phyloP scores from a whole-genome alignment of 2,113 vertebrate species.

The Syngnathus floridae region DNA sequence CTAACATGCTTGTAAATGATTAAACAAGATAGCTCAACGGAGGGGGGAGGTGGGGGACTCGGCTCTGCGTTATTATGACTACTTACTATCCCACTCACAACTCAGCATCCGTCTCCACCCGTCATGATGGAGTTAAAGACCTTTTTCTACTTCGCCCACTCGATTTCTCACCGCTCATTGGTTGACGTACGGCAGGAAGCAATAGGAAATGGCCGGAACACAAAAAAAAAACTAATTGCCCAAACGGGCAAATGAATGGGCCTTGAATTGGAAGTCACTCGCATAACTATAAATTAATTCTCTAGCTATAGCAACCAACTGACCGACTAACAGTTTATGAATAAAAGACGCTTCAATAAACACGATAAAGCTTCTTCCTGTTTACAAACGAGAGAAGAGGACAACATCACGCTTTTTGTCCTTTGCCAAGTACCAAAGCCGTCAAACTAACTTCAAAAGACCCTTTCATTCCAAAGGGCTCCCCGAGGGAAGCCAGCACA shows the following conservation, averaged over 20 bases:
- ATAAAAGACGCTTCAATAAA: background rate
- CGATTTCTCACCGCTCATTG: constrained; percentile 24
- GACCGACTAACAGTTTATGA: background rate
- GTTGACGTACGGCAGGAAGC: constrained; percentile 26
- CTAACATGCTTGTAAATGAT: constrained; percentile 35
- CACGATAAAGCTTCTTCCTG: background rate
- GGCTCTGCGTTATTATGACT: constrained; percentile 18
- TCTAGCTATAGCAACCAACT: background rate
- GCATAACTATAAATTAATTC: constrained; percentile 26
- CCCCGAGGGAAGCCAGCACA: constrained; percentile 54
- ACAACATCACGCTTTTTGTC: constrained; percentile 5
- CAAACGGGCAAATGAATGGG: constrained; percentile 42
- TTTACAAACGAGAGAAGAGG: background rate
- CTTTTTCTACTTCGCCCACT: constrained; percentile 10
- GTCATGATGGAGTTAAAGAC: constrained; percentile 26
- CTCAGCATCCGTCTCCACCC: constrained; percentile 8
- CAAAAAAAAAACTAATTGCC: constrained; percentile 45
- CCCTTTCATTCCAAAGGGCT: constrained; percentile 53
- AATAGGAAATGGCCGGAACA: constrained; percentile 29
- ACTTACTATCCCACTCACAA: constrained; percentile 11
- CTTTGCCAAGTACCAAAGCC: constrained; percentile 33
- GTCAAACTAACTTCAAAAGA: constrained; percentile 47
- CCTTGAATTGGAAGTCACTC: constrained; percentile 23
- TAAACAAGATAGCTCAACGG: constrained; percentile 10
- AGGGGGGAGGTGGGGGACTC: constrained; percentile 5